These are phyloP conservation scores for Hoplodrina ambigua DNA, from an alignment of 2,888 invertebrate genomes.

Conservation along the genomic window DNA sequence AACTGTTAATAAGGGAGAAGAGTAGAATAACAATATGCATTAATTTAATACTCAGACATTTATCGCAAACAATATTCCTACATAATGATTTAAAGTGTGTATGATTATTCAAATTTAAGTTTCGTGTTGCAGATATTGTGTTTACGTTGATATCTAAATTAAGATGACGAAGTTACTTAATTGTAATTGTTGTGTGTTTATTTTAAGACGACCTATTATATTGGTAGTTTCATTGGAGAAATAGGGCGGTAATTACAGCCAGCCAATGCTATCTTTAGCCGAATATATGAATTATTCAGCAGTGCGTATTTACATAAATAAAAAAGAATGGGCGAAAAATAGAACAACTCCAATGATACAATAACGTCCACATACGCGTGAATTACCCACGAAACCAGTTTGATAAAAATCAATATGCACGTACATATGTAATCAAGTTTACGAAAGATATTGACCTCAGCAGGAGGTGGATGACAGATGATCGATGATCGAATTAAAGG, in stretches of 20 bases:
- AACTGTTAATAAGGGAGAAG: conserved; percentile 56
- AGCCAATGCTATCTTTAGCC: conserved; percentile 39
- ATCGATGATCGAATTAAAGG: conserved; percentile 83
- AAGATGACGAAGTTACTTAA: conserved; percentile 33
- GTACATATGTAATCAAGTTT: conserved; percentile 78
- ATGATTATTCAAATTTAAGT: conserved; percentile 51
- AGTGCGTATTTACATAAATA: conserved; percentile 40
- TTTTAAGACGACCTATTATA: conserved; percentile 19
- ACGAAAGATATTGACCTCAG: conserved; percentile 87
- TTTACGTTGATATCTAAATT: conserved; percentile 47
- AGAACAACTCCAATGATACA: conserved; percentile 40
- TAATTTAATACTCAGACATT: conserved; percentile 51
- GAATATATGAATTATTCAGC: conserved; percentile 47
- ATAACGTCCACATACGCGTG: conserved; percentile 33
- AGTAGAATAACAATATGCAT: conserved; percentile 49
- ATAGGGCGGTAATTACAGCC: conserved; percentile 32
- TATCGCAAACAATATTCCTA: conserved; percentile 53
- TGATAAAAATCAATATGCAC: conserved; percentile 79
- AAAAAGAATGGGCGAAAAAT: conserved; percentile 39
- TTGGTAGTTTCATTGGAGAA: conserved; percentile 28
- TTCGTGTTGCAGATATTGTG: conserved; percentile 23
- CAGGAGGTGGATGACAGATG: conserved; percentile 84
- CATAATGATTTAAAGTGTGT: conserved; percentile 45
- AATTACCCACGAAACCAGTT: conserved; percentile 77
- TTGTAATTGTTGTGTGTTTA: neutral